Evolutionary conservation across 2,888 invertebrate genomes (phyloP).

Genomic region (Dasypogon diadema): DNA sequence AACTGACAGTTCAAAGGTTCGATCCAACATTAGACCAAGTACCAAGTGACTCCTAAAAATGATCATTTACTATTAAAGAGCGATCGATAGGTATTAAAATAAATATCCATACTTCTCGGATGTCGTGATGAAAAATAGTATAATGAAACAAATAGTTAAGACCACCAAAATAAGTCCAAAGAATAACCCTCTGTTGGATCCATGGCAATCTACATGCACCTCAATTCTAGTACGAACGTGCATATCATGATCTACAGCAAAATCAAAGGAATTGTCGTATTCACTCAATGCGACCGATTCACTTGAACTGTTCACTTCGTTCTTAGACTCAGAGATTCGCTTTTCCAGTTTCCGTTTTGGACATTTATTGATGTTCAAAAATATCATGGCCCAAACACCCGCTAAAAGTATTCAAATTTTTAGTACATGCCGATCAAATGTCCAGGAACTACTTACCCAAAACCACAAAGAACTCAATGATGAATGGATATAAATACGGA

Average conservation of each 20-base stretch:
- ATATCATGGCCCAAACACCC: constrained; percentile 80
- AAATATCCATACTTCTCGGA: constrained; percentile 69
- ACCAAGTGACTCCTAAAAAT: constrained; percentile 70
- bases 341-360: constrained; percentile 60
- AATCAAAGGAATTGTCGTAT: background rate
- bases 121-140: constrained; percentile 73
- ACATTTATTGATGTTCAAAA: constrained; percentile 79
- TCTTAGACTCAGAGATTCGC: background rate
- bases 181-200: constrained; percentile 81
- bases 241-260: constrained; percentile 69
- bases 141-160: constrained; percentile 72
- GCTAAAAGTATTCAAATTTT: constrained; percentile 68
- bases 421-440: background rate
- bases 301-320: background rate
- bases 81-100: too few relatives aligned
- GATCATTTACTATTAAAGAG: too few relatives aligned
- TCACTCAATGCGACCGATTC: background rate
- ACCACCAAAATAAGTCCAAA: constrained; percentile 70
- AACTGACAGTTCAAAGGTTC: constrained; percentile 71
- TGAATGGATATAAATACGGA: constrained; percentile 84
- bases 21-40: constrained; percentile 70
- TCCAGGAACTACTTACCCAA: constrained; percentile 70
- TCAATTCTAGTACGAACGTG: constrained; percentile 73
- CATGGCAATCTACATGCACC: constrained; percentile 80
- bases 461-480: constrained; percentile 83